These are phyloP conservation scores for Pygoscelis antarcticus DNA, from an alignment of 2,113 vertebrate genomes.

Conservation along the genomic window DNA sequence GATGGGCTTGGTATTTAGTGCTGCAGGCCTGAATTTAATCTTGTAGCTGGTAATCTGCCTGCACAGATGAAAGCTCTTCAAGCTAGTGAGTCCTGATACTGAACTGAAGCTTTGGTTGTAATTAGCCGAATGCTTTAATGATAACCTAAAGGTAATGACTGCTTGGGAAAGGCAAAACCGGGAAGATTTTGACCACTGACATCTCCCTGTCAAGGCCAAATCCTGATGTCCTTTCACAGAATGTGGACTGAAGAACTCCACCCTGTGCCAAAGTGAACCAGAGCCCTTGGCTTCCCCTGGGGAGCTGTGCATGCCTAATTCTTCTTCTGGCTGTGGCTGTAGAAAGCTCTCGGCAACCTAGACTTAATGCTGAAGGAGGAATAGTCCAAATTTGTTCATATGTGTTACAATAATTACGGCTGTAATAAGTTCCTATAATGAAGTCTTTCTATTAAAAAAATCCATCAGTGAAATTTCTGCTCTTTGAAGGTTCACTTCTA, in stretches of 20 bases:
- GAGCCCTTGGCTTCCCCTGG: neutral
- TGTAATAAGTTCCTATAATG: neutral
- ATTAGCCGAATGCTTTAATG: neutral
- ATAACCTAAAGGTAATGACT: neutral
- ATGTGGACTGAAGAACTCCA: neutral
- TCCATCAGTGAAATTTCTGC: neutral
- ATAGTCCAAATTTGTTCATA: neutral
- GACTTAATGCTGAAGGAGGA: neutral
- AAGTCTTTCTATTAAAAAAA: constrained; percentile 21
- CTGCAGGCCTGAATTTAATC: neutral
- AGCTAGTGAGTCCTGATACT: neutral
- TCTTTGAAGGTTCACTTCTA: neutral
- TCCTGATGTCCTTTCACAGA: neutral
- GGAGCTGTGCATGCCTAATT: neutral
- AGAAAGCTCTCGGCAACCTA: neutral
- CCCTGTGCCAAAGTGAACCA: neutral
- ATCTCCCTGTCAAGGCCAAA: neutral
- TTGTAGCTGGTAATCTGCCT: neutral
- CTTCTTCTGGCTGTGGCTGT: neutral
- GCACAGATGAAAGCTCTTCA: neutral
- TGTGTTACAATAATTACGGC: neutral
- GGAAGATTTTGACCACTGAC: neutral
- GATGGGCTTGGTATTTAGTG: neutral
- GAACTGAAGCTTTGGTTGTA: neutral
- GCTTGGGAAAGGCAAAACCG: neutral